Base-by-base conservation (phyloP, 1,140 invertebrate genomes). In the Bombus turneri region DNA sequence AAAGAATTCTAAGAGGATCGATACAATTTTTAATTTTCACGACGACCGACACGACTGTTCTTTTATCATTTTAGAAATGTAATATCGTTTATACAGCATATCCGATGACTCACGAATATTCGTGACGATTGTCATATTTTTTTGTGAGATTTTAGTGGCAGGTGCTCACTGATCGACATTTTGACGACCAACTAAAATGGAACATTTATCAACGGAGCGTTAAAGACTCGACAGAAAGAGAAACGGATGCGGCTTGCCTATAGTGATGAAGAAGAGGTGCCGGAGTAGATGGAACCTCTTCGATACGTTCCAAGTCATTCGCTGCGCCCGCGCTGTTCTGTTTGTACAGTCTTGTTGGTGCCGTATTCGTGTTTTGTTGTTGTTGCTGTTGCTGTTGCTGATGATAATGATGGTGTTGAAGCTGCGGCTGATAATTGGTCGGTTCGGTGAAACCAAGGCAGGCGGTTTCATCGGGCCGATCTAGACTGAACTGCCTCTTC, bases 271-370 rank as follows among this genome's bases (percentile, higher is more conserved):
- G 85, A 41, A 89, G 83, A 13, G 43, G 43, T 2, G 69, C 73
- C 5, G 93, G 93, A 62, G 91, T 94, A n/a, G 89, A 74, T 12
- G 96, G 96, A 39, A 97, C 95, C 91, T 97, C 97, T 92, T 97
- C 97, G 88, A 97, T 97, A 89, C 96, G 96, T 91, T 97, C 97
- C 86, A 97, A 93, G 94, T 97, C 97, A 84, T 96, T 96, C 6
- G 96, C 96, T 39, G 97, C 96, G 18, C 97, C 97, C 6, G 96
- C 96, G 28, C 97, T 97, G 92, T 97, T 97, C 91, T 97, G 97
- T 88, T 97, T 97, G 92, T 96, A 97, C 15, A 97, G 93, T 72
- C 95, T 94, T 47, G 47, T 53, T 22, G 94, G 94, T 77, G 87
- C 74, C 31, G 80, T 41, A 28, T 69, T 83, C 25, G 75, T 41